phyloP scores from a whole-genome alignment of 2,888 invertebrate genomes.

The Chloromyia formosa region DNA sequence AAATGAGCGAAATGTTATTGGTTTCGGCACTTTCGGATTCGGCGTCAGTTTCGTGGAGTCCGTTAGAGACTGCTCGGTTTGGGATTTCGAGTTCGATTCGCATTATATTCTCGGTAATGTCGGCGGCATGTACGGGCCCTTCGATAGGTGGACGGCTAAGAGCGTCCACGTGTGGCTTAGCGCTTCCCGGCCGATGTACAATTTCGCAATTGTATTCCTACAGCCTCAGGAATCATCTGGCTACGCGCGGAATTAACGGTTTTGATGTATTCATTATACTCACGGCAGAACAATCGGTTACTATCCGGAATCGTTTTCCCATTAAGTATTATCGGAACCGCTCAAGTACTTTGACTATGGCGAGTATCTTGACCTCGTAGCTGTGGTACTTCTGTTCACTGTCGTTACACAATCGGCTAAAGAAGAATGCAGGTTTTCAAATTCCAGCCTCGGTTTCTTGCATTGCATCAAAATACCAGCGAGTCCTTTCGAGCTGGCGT shows the following conservation, averaged over 20 bases:
- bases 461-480: constrained; percentile 50
- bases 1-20: background rate
- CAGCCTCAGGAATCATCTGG: constrained; percentile 54
- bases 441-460: constrained; percentile 49
- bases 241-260: constrained; percentile 52
- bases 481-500: no score
- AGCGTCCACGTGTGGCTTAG: constrained; percentile 55
- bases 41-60: background rate
- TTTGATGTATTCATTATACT: constrained; percentile 47
- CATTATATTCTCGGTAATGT: background rate
- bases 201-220: background rate
- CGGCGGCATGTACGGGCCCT: background rate
- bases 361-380: constrained; percentile 52
- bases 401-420: constrained; percentile 52
- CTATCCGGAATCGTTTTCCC: no score
- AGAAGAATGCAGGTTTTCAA: no score
- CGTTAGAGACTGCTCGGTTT: background rate
- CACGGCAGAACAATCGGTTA: no score
- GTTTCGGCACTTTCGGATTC: background rate
- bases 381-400: constrained; percentile 54
- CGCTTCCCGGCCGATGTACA: no score
- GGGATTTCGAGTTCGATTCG: background rate
- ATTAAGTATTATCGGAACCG: no score
- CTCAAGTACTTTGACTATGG: constrained; percentile 50
- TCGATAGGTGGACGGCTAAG: constrained; percentile 49